Evolutionary conservation across 2,797 vertebrate species (phyloP).

Genomic region (Microtus agrestis): DNA sequence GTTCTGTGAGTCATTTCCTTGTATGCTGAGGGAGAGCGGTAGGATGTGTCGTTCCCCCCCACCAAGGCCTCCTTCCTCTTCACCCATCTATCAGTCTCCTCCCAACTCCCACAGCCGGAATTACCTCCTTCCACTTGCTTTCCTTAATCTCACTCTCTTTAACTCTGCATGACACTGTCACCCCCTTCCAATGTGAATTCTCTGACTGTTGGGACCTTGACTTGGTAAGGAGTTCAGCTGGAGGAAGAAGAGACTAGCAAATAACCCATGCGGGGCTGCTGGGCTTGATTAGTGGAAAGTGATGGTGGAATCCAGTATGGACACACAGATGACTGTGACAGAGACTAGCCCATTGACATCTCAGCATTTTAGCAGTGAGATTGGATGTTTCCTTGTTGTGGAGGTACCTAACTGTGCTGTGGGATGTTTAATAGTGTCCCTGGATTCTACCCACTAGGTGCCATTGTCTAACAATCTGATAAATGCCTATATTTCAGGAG

Average conservation of each 20-base stretch:
- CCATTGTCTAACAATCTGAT: neutral
- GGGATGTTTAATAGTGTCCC: neutral
- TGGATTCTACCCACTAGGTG: neutral
- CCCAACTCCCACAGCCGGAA: neutral
- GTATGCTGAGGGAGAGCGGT: neutral
- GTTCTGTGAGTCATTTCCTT: neutral
- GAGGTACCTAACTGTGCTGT: neutral
- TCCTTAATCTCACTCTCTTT: neutral
- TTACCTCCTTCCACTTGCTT: neutral
- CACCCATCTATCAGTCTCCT: neutral
- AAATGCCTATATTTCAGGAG: neutral
- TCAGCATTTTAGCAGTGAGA: neutral
- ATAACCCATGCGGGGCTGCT: accelerated
- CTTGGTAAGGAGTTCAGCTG: neutral
- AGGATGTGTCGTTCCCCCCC: neutral
- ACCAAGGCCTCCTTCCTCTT: neutral
- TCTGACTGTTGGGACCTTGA: neutral
- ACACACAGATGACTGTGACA: accelerated
- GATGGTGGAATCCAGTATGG: neutral
- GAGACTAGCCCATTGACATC: neutral
- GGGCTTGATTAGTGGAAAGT: neutral
- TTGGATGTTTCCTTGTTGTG: neutral
- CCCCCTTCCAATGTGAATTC: neutral
- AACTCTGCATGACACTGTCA: neutral
- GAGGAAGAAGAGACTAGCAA: neutral